Base-by-base conservation (phyloP, 2,113 vertebrate species). In the Oncorhynchus kisutch region DNA sequence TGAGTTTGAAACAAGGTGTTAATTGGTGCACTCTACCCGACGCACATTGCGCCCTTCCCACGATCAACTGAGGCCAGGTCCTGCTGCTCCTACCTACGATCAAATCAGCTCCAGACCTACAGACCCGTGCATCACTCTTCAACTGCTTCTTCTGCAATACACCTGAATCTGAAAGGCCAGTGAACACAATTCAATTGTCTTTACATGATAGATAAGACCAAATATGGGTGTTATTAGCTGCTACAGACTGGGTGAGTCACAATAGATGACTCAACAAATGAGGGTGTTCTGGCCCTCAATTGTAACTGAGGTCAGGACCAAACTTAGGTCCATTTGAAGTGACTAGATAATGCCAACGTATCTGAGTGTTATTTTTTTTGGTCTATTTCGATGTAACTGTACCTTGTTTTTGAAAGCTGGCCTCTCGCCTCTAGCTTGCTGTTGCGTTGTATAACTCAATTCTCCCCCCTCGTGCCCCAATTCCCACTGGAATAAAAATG, bases 401-500 rank as follows among this genome's bases (percentile, higher is more conserved):
- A 60, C 16, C 13, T 57, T 18, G 1, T 57, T 57, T 57, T 6
- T 57, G 4, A 57, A 73, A 67, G 45, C 31, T 39, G 0, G 18
- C 71, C 25, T 74, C n/a, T 65, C 45, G 24, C 5, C 67, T 51
- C n/a, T 51, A 24, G 34, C 45, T 71, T 22, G 11, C 64, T 24
- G 72, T 13, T 3, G 22, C 16, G 62, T 73, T 73, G 77, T 69
- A n/a, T 77, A 78, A 80, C 31, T 20, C 13, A 49, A 74, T 74
- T 48, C n/a, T 60, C 22, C 13, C 2, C 57, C 9, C 24, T 79
- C 57, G 60, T 45, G 70, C 45, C 71, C 66, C 24, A 59, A 70
- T 73, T 72, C 69, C 71, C 34, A 48, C 64, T 59, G 49, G 59
- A 51, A 68, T 11, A 72, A 79, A 81, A 87, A 77, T 76, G 73